phyloP scores from a whole-genome alignment of 2,797 vertebrate species.

The Coreius guichenoti region DNA sequence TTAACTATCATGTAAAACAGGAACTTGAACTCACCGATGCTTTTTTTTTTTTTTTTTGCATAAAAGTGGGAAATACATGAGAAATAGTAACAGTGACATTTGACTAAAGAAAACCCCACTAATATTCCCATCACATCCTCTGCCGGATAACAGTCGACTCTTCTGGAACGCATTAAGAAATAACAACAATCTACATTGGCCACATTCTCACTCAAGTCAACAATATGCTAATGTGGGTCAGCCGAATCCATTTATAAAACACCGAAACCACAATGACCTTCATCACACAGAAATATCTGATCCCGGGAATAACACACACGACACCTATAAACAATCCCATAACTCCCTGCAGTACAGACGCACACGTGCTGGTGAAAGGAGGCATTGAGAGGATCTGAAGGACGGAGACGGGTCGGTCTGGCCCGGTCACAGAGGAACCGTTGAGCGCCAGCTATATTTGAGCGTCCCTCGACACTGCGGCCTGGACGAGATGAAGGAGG shows the following conservation, averaged over 20 bases:
- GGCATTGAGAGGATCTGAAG: conserved; percentile 24
- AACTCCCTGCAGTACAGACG: conserved; percentile 10
- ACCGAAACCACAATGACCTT: neutral
- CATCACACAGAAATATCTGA: neutral
- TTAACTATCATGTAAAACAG: neutral
- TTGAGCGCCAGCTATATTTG: too few species aligned
- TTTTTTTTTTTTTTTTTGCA: neutral
- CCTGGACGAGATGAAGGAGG: neutral
- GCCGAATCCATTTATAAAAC: neutral
- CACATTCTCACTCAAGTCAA: neutral
- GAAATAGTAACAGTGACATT: neutral
- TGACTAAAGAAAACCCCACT: neutral
- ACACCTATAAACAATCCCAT: neutral
- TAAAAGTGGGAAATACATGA: neutral
- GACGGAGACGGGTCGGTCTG: conserved; percentile 15
- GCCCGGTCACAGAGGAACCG: neutral
- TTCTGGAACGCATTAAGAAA: neutral
- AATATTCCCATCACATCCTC: neutral
- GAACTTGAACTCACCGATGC: neutral
- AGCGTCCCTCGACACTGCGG: too few species aligned
- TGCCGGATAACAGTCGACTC: neutral
- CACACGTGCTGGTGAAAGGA: conserved; percentile 21
- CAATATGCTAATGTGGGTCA: neutral
- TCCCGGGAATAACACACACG: neutral
- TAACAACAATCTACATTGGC: neutral